Conservation (phyloP, 2,113 vertebrate genomes). For the Callorhinus ursinus region DNA sequence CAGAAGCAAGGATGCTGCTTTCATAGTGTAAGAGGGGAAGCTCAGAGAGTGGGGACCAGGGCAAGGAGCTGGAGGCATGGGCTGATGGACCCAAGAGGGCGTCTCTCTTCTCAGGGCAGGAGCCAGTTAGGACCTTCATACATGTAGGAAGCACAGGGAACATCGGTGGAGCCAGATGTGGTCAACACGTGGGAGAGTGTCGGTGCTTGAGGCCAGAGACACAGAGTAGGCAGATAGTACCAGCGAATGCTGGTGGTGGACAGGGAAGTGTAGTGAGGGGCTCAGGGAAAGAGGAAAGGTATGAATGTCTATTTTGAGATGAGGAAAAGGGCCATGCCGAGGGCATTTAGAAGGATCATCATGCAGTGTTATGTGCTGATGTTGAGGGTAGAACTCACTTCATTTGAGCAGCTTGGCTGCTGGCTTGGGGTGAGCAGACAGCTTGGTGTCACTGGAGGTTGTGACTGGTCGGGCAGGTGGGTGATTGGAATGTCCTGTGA, state of each 20-base stretch:
- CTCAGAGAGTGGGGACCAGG: background rate
- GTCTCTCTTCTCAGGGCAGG: background rate
- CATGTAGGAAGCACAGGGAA: background rate
- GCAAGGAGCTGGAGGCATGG: background rate
- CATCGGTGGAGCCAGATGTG: background rate
- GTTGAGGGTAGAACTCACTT: background rate
- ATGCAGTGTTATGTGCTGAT: background rate
- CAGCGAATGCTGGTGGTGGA: background rate
- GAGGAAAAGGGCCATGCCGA: background rate
- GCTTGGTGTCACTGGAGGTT: background rate
- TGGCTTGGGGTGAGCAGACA: background rate
- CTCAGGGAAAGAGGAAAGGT: too few relatives aligned
- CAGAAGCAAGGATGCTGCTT: background rate
- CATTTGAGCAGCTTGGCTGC: background rate
- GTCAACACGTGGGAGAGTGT: background rate
- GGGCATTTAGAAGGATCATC: too few relatives aligned
- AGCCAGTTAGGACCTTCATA: background rate
- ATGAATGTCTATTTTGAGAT: accelerated
- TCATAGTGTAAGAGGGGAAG: accelerated
- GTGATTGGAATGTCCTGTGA: background rate
- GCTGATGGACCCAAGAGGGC: too few relatives aligned
- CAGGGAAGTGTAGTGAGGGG: accelerated
- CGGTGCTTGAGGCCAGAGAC: background rate
- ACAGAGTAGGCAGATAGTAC: background rate
- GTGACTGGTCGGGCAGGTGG: background rate